phyloP scores from a whole-genome alignment of 2,888 invertebrate species.

The Phania funesta region DNA sequence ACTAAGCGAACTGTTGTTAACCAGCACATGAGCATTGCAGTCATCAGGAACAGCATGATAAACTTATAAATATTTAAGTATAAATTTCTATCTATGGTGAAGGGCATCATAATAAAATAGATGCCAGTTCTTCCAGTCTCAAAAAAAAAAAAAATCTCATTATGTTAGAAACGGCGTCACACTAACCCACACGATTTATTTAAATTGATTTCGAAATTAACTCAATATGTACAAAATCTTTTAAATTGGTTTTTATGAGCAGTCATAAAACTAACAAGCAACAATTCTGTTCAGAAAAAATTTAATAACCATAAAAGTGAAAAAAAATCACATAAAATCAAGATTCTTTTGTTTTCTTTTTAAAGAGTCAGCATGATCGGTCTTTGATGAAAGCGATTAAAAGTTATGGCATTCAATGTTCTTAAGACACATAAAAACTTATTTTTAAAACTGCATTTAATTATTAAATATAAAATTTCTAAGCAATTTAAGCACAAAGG shows the following conservation, averaged over 20 bases:
- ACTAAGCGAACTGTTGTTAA: too few relatives aligned
- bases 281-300: neutral
- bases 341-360: neutral
- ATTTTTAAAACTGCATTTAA: neutral
- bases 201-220: neutral
- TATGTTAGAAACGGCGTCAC: too few relatives aligned
- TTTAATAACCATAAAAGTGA: neutral
- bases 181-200: neutral
- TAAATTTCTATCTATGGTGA: too few relatives aligned
- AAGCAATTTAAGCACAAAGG: too few relatives aligned
- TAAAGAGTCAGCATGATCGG: neutral
- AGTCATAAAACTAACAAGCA: conserved; percentile 1
- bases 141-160: too few relatives aligned
- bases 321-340: conserved; percentile 1
- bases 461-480: too few relatives aligned
- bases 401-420: conserved; percentile 7
- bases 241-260: conserved; percentile 9
- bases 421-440: neutral
- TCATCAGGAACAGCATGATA: too few relatives aligned
- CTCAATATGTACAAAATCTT: neutral
- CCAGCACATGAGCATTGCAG: too few relatives aligned
- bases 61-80: too few relatives aligned
- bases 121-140: too few relatives aligned
- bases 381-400: neutral
- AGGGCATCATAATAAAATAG: too few relatives aligned